Conservation (phyloP, 1,140 invertebrate species). For the Papilio polytes region DNA sequence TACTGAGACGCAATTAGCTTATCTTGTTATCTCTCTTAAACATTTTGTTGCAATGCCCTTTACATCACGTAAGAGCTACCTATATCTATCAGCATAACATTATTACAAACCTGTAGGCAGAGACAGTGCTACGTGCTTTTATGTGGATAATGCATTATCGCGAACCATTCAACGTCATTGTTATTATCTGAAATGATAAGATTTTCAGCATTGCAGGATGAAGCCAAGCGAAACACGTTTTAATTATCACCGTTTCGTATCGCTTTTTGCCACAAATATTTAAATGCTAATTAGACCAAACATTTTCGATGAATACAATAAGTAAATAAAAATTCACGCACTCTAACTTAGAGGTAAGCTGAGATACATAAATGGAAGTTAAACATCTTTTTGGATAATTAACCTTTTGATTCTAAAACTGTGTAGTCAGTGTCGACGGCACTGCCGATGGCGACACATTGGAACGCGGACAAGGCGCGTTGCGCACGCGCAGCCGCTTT, state of each 20-base stretch:
- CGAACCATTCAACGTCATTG: conserved; percentile 62
- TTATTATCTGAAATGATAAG: conserved; percentile 71
- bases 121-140: conserved; percentile 67
- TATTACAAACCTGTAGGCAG: conserved; percentile 38
- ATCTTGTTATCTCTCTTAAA: conserved; percentile 39
- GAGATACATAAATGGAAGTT: not conserved
- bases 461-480: conserved; percentile 67
- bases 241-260: conserved; percentile 51
- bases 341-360: not conserved
- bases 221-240: conserved; percentile 62
- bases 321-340: not conserved
- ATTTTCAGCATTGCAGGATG: conserved; percentile 58
- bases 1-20: conserved; percentile 19
- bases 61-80: conserved; percentile 45
- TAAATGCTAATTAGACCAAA: conserved; percentile 10
- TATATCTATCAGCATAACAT: conserved; percentile 46
- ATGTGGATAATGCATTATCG: conserved; percentile 70
- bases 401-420: not conserved
- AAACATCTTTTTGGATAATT: not conserved
- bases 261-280: conserved; percentile 44
- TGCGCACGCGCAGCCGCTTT: conserved; percentile 71
- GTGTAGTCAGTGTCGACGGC: not conserved
- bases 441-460: conserved; percentile 46
- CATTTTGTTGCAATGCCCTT: conserved; percentile 33
- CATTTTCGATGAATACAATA: not conserved